Evolutionary conservation across 2,797 vertebrate species (phyloP).

Genomic region (Alca torda): DNA sequence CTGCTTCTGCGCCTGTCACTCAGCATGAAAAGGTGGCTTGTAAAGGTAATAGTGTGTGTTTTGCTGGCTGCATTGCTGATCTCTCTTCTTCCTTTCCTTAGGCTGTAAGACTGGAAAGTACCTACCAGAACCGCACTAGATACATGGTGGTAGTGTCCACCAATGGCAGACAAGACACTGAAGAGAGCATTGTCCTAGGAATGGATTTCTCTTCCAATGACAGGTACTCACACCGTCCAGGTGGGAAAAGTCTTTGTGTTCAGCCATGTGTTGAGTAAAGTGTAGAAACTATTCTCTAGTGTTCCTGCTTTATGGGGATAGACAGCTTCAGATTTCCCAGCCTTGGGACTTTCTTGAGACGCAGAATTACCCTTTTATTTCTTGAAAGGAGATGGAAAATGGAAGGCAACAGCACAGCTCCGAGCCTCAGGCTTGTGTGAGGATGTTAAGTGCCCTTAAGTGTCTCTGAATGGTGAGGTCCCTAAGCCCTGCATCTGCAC

Average conservation of each 20-base stretch:
- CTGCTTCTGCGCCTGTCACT: constrained; percentile 31
- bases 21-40: not conserved
- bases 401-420: not conserved
- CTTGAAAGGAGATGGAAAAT: not conserved
- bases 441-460: not conserved
- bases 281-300: not conserved
- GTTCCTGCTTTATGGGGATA: not conserved
- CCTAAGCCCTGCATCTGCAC: not conserved
- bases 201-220: constrained; percentile 94
- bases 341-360: not conserved
- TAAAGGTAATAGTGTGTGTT: not conserved
- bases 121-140: constrained; percentile 89
- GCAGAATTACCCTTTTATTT: not conserved
- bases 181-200: constrained; percentile 95
- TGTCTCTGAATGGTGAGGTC: not conserved
- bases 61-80: not conserved
- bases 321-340: not conserved
- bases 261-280: not conserved
- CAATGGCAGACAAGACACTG: constrained; percentile 94
- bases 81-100: constrained; percentile 50
- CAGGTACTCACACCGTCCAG: constrained; percentile 76
- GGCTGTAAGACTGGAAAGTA: constrained; percentile 96
- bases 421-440: not conserved
- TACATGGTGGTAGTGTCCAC: constrained; percentile 99
- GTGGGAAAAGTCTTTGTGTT: not conserved